phyloP scores from a whole-genome alignment of 2,888 invertebrate species.

The Catocala nupta region DNA sequence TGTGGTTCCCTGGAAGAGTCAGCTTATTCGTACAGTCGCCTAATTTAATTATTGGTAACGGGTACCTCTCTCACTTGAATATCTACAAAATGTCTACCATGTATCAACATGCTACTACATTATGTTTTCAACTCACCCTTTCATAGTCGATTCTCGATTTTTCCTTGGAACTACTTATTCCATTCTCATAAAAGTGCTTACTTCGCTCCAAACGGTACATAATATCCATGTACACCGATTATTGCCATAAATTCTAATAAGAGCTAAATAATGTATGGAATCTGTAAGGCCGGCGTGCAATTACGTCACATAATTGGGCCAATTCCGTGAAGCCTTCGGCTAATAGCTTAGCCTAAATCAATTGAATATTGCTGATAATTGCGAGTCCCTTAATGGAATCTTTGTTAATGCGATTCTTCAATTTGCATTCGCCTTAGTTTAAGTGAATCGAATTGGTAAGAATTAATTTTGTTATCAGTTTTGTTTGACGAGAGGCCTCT shows the following conservation, averaged over 20 bases:
- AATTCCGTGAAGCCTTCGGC: conserved; percentile 41
- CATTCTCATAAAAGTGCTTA: not conserved
- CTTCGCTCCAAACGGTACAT: not conserved
- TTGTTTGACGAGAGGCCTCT: not conserved
- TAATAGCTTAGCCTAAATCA: conserved; percentile 58
- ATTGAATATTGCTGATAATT: conserved; percentile 57
- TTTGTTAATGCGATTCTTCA: conserved; percentile 48
- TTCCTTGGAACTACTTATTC: too few relatives aligned
- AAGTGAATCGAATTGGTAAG: conserved; percentile 11
- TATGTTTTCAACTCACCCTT: too few relatives aligned
- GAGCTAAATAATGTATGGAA: conserved; percentile 44
- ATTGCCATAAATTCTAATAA: conserved; percentile 46
- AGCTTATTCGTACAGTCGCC: too few relatives aligned
- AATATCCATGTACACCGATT: conserved; percentile 15
- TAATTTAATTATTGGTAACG: too few relatives aligned
- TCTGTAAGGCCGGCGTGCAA: conserved; percentile 43
- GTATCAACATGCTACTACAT: too few relatives aligned
- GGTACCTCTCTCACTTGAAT: too few relatives aligned
- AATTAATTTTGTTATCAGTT: conserved; percentile 1
- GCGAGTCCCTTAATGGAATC: conserved; percentile 51
- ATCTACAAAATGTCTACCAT: too few relatives aligned
- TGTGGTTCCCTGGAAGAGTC: too few relatives aligned
- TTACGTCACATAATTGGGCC: conserved; percentile 53
- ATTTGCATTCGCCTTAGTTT: conserved; percentile 36
- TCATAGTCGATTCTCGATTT: too few relatives aligned